Base-by-base conservation (phyloP, 2,113 vertebrate genomes). In the Miniopterus natalensis region DNA sequence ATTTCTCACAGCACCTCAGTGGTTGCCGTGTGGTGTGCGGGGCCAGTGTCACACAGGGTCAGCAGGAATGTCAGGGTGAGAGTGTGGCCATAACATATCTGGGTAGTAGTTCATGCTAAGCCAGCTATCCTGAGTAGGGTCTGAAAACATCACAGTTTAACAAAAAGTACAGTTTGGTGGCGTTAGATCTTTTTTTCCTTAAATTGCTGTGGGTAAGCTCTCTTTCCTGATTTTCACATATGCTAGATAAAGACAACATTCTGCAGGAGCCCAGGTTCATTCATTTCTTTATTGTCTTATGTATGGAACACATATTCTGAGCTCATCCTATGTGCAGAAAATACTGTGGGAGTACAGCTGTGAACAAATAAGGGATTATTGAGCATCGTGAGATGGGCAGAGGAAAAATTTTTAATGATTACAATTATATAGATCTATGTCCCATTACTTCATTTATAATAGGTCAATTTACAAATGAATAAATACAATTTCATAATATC, bases 271-370 rank as follows among this genome's bases (percentile, higher is more conserved):
- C 20, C 15, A 11, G 10, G 18, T 42, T 53, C 21, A 27, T 63
- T 65, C n/a, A 2, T 70, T 17, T 20, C 31, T 36, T 90, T 15
- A 3, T 29, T 3, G 29, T 31, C n/a, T 81, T 78, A n/a, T 51
- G 63, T 87, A 75, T 18, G 78, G 15, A 31, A 18, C 6, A 0
- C 29, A 2, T 47, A 45, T 55, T 63, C 8, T 29, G 31, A 78
- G 27, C 49, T 73, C 15, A 17, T 17, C 3, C 7, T 45, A 3
- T 47, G 45, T 78, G 18, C 21, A n/a, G 36, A 36, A 49, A n/a
- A 15, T 10, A 8, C 8, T 3, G 0, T 47, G 4, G 5, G 7
- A 18, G 29, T 7, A 31, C 11, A 53, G 8, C 20, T 55, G 12
- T 29, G 78, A 66, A 29, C 49, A 45, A 25, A 36, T 6, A 14